These are phyloP conservation scores for Sturmia bella DNA, from an alignment of 2,888 invertebrate genomes.

Conservation along the genomic window DNA sequence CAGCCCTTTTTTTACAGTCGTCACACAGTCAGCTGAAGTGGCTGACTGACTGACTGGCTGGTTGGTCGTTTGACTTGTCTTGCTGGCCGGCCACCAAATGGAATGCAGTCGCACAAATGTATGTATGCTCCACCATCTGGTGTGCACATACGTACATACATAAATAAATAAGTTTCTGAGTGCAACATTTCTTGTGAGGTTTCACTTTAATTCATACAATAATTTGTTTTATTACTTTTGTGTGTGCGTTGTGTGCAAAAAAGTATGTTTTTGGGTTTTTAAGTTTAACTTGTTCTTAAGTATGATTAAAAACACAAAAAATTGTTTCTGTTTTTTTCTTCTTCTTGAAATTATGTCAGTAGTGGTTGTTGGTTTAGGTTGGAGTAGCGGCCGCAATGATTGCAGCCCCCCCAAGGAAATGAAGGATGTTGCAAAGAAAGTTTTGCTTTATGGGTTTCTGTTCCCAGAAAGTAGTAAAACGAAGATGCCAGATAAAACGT, in stretches of 20 bases:
- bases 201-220: conserved; percentile 56
- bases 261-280: conserved; percentile 31
- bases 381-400: neutral
- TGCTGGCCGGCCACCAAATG: conserved; percentile 27
- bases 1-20: conserved; percentile 67
- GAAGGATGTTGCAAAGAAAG: conserved; percentile 54
- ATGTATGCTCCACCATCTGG: neutral
- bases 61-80: conserved; percentile 6
- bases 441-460: conserved; percentile 41
- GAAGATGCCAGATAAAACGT: conserved; percentile 29
- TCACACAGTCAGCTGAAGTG: conserved; percentile 32
- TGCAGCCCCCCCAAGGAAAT: conserved; percentile 59
- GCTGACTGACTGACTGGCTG: too few species aligned
- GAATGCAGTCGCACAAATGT: conserved; percentile 45
- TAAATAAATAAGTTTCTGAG: neutral
- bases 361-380: conserved; percentile 31
- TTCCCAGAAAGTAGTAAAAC: conserved; percentile 35
- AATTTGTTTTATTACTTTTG: conserved; percentile 29
- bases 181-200: conserved; percentile 42
- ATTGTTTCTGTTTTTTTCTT: conserved; percentile 24
- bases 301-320: conserved; percentile 50
- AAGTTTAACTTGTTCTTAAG: conserved; percentile 51
- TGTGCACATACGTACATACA: neutral
- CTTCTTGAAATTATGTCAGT: conserved; percentile 59
- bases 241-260: conserved; percentile 9